phyloP scores from a whole-genome alignment of 2,888 invertebrate species.

The Ophion slaviceki region DNA sequence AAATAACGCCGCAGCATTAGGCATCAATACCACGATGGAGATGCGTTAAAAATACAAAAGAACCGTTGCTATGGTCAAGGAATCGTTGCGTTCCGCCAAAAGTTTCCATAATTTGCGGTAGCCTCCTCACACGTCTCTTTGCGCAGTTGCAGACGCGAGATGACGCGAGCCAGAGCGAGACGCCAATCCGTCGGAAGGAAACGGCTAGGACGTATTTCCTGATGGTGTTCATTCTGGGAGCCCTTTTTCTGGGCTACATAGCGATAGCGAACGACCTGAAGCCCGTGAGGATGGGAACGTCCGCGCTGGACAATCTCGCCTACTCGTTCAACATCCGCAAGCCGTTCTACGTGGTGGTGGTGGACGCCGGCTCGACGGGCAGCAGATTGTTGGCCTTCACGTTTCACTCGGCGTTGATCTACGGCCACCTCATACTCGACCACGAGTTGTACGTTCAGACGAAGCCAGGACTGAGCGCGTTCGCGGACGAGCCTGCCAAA shows the following conservation, averaged over 20 bases:
- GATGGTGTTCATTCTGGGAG: conserved; percentile 69
- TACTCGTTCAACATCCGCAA: conserved; percentile 89
- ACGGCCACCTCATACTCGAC: conserved; percentile 90
- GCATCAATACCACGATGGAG: too few relatives aligned
- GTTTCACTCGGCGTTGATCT: conserved; percentile 89
- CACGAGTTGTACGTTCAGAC: conserved; percentile 92
- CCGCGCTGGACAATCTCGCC: conserved; percentile 89
- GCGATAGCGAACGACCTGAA: conserved; percentile 77
- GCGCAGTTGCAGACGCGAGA: conserved; percentile 70
- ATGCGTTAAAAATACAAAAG: too few relatives aligned
- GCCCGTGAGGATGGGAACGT: conserved; percentile 76
- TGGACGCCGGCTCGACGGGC: conserved; percentile 98
- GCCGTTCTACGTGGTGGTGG: conserved; percentile 92
- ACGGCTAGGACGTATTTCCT: conserved; percentile 72
- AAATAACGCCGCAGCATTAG: too few relatives aligned
- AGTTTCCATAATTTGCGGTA: too few relatives aligned
- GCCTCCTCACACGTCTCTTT: neutral
- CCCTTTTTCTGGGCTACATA: conserved; percentile 77
- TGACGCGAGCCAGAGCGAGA: conserved; percentile 68
- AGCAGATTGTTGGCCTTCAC: conserved; percentile 93
- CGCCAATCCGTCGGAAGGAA: conserved; percentile 72
- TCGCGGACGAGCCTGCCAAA: conserved; percentile 91
- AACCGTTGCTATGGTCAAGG: too few relatives aligned
- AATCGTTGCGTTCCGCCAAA: too few relatives aligned
- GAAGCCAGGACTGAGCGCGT: conserved; percentile 96